A percentile compares a stretch with the other conserved stretches of the same genome.
Conservation (phyloP, 2,888 invertebrate genomes). For the Synergus gifuensis region DNA sequence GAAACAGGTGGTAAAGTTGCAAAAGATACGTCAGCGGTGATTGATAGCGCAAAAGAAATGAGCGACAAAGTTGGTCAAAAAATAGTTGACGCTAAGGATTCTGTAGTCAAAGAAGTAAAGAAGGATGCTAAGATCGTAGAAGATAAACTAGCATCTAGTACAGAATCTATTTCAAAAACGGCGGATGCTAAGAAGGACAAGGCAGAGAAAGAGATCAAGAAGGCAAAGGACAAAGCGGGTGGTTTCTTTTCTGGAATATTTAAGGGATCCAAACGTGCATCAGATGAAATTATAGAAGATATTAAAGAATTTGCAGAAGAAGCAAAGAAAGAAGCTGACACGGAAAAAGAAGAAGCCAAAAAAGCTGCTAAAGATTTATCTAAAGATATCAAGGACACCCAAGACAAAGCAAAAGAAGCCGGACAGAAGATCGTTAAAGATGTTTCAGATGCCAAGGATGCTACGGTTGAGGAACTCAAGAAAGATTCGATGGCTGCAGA, state of each 20-base stretch:
- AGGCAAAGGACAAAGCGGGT: constrained; percentile 55
- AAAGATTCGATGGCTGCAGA: constrained; percentile 47
- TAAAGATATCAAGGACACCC: constrained; percentile 13
- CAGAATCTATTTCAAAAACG: constrained; percentile 45
- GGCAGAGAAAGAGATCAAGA: constrained; percentile 45
- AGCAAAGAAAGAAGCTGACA: constrained; percentile 59
- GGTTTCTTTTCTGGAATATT: constrained; percentile 62
- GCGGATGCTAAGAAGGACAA: constrained; percentile 46
- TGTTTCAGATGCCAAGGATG: background rate
- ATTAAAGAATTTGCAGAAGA: constrained; percentile 54
- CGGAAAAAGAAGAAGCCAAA: constrained; percentile 57
- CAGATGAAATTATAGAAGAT: constrained; percentile 52
- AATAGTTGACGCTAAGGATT: constrained; percentile 43
- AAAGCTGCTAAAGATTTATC: constrained; percentile 52
- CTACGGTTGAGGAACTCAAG: constrained; percentile 27
- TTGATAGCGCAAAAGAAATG: constrained; percentile 41
- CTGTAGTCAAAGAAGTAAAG: constrained; percentile 47
- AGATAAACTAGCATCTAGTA: background rate
- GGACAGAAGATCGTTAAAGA: constrained; percentile 10
- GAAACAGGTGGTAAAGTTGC: constrained; percentile 67
- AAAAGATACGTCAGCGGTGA: background rate
- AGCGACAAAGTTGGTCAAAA: constrained; percentile 25
- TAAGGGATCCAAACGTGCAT: constrained; percentile 57
- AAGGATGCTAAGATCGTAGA: constrained; percentile 14
- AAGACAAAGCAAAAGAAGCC: constrained; percentile 31